A percentile compares a stretch with the other conserved stretches of the same genome.
Conservation (phyloP, 2,113 vertebrate genomes). For the Lycocorax pyrrhopterus region DNA sequence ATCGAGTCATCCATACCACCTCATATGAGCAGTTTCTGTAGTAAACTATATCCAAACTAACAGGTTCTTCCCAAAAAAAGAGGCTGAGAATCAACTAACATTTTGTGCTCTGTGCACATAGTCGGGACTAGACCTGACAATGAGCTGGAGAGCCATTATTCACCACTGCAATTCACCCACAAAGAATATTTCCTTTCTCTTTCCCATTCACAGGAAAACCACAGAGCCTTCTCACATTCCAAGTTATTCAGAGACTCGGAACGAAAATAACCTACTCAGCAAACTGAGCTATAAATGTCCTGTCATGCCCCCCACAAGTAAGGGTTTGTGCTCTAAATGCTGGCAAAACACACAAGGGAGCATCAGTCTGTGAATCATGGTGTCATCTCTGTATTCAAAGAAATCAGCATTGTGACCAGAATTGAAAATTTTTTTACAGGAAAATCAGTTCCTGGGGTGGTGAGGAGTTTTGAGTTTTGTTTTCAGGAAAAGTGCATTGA, state of each 20-base stretch:
- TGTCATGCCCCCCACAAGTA: fast-evolving
- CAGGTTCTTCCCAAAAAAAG: background rate
- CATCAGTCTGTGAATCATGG: background rate
- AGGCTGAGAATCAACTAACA: background rate
- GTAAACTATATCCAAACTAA: background rate
- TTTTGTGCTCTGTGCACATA: background rate
- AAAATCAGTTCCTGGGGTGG: background rate
- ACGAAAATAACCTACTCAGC: background rate
- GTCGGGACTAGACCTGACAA: background rate
- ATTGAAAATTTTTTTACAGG: background rate
- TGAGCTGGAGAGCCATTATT: background rate
- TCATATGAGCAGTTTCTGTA: background rate
- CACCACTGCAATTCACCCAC: background rate
- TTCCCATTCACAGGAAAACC: background rate
- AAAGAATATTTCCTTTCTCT: background rate
- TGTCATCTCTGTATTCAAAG: background rate
- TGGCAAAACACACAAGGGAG: background rate
- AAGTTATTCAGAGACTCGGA: background rate
- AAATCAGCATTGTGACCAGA: fast-evolving
- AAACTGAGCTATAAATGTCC: background rate
- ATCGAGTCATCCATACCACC: background rate
- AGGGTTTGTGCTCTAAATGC: background rate
- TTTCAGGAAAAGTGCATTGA: background rate
- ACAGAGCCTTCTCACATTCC: background rate
- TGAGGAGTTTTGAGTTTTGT: background rate